Evolutionary conservation across 2,888 invertebrate species (phyloP).

Genomic region (Aphodius granarius): DNA sequence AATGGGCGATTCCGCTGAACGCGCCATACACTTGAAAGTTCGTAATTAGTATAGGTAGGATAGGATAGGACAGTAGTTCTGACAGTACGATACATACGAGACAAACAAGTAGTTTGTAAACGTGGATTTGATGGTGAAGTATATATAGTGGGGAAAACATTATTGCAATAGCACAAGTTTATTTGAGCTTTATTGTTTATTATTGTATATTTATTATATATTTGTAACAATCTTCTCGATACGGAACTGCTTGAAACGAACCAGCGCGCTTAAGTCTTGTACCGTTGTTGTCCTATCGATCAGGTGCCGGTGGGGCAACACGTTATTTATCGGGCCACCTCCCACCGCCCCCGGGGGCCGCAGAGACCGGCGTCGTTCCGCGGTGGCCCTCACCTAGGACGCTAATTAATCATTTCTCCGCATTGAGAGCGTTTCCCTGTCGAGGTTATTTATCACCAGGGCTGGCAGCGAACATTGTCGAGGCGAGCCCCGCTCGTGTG

Average conservation of each 20-base stretch:
- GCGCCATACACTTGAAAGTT: no score
- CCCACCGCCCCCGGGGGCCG: slow-evolving; percentile 11
- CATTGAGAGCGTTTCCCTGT: slow-evolving; percentile 56
- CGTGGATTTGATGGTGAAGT: no score
- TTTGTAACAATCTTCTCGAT: no score
- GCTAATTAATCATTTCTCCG: slow-evolving; percentile 55
- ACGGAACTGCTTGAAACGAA: neutral
- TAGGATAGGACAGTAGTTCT: no score
- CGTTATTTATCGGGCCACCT: slow-evolving; percentile 15
- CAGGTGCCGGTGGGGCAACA: slow-evolving; percentile 4
- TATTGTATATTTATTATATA: no score
- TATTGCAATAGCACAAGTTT: no score
- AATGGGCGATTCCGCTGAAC: no score
- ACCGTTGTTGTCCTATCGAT: slow-evolving; percentile 11
- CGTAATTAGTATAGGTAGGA: no score
- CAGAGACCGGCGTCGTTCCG: slow-evolving; percentile 13
- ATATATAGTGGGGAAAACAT: no score
- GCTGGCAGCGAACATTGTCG: slow-evolving; percentile 32
- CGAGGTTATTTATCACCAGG: slow-evolving; percentile 54
- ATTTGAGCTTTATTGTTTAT: no score
- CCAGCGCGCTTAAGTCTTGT: neutral
- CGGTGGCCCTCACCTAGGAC: slow-evolving; percentile 37
- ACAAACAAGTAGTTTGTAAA: no score
- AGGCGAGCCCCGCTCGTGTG: slow-evolving; percentile 21
- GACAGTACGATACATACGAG: no score